Base-by-base conservation (phyloP, 2,888 invertebrate species). In the Aleiodes testaceus region DNA sequence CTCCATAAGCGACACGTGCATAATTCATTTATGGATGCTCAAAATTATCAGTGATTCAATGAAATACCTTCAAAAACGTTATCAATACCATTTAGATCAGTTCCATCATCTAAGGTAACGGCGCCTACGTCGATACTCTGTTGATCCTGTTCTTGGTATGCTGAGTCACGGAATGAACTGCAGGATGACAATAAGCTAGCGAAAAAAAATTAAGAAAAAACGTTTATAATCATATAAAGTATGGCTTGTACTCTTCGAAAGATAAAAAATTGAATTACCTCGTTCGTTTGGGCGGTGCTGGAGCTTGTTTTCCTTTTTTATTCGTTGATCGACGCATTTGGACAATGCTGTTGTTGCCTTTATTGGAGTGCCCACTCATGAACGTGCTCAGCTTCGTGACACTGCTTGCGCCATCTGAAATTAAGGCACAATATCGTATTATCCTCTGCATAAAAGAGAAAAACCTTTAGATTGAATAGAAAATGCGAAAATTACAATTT, bases 251-350 rank as follows among this genome's bases (percentile, higher is more conserved):
- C 3, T 26, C 4, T 26, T 3, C 9, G 9, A 36, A 36, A 7
- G 36, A 36, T 36, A 50, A 72, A 65, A 68, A 18, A 55, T 26
- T 26, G 50, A 3, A 78, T 63, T 89, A 96, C 95, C 96, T 96
- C 78, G 98, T 98, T 80, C 98, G 91, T 88, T 97, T 97, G 42
- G 98, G 98, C 73, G 98, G 98, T 18, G 97, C 95, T 53, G 98
- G 98, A 30, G 97, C 97, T 84, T 95, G 95, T 88, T 97, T 97
- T 78, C 97, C 97, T 84, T 95, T 94, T 78, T 95, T 92, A 87
- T 95, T 95, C 73, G 95, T 95, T 66, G 95, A 93, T 79, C 95
- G 90, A 74, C 96, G 91, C 92, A 96, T 92, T 89, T 95, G 96
- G 65, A 96, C 96, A 80, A 91, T 89, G 77, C 89, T 91, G 77